Evolutionary conservation across 2,888 invertebrate genomes (phyloP).

Genomic region (Lepidocyrtinus sp.): DNA sequence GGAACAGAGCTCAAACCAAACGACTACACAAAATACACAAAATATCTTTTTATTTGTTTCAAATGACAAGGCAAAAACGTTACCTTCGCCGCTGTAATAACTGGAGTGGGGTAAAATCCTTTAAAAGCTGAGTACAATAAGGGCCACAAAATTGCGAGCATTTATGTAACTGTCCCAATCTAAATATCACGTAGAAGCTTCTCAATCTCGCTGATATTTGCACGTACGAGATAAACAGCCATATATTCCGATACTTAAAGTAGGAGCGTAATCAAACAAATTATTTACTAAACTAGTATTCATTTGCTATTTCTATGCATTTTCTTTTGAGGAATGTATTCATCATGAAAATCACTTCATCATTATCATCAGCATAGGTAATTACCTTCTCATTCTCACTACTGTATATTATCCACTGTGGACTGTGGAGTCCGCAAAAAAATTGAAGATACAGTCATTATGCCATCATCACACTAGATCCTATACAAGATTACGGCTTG

Average conservation of each 20-base stretch:
- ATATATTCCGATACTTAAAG: too few relatives aligned
- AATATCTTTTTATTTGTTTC: conserved; percentile 41
- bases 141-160: too few relatives aligned
- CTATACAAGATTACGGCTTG: too few relatives aligned
- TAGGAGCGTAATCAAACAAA: neutral
- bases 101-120: neutral
- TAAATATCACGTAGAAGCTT: too few relatives aligned
- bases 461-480: neutral
- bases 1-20: too few relatives aligned
- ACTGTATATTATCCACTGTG: too few relatives aligned
- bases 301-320: neutral
- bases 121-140: too few relatives aligned
- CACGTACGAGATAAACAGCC: neutral
- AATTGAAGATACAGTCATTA: neutral
- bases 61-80: conserved; percentile 51
- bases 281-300: neutral
- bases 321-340: neutral
- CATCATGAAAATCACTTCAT: neutral
- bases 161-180: too few relatives aligned
- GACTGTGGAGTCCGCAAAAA: neutral
- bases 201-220: neutral
- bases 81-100: neutral
- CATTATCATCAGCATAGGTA: neutral
- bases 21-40: conserved; percentile 30
- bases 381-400: neutral